Evolutionary conservation across 2,797 vertebrate species (phyloP).

Genomic region (Tauraco hartlaubi): DNA sequence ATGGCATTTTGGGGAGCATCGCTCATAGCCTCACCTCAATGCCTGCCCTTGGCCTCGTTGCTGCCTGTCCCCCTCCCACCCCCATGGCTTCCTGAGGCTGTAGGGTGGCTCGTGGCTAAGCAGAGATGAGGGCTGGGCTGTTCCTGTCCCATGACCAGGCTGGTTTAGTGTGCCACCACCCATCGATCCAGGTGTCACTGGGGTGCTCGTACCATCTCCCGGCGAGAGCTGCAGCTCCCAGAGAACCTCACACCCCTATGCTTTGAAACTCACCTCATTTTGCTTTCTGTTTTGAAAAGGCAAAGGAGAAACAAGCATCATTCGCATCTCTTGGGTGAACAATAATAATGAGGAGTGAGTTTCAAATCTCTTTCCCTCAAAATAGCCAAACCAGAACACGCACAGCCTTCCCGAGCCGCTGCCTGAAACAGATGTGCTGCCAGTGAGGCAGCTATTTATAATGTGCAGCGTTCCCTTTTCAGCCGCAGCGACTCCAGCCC

Average conservation of each 20-base stretch:
- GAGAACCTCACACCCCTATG: neutral
- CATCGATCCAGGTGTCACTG: rapidly evolving
- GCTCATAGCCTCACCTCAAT: rapidly evolving
- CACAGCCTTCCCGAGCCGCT: constrained; percentile 50
- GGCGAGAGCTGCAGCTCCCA: neutral
- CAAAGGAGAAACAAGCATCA: constrained; percentile 2
- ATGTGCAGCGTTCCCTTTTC: constrained; percentile 68
- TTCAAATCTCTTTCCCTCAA: constrained; percentile 62
- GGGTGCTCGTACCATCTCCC: neutral
- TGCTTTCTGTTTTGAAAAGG: neutral
- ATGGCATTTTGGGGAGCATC: neutral
- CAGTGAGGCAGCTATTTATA: constrained; percentile 69
- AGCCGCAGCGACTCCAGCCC: constrained; percentile 62
- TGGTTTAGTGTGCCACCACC: neutral
- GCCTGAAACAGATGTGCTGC: constrained; percentile 71
- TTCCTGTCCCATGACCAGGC: neutral
- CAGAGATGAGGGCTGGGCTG: neutral
- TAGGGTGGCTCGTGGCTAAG: neutral
- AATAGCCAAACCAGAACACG: constrained; percentile 59
- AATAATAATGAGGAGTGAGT: constrained; percentile 38
- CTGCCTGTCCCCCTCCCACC: neutral
- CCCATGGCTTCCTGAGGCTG: neutral
- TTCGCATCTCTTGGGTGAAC: constrained; percentile 39
- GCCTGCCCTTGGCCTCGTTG: neutral
- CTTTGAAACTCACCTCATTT: neutral